These are phyloP conservation scores for Lithophane leautieri DNA, from an alignment of 2,888 invertebrate species.

Conservation along the genomic window DNA sequence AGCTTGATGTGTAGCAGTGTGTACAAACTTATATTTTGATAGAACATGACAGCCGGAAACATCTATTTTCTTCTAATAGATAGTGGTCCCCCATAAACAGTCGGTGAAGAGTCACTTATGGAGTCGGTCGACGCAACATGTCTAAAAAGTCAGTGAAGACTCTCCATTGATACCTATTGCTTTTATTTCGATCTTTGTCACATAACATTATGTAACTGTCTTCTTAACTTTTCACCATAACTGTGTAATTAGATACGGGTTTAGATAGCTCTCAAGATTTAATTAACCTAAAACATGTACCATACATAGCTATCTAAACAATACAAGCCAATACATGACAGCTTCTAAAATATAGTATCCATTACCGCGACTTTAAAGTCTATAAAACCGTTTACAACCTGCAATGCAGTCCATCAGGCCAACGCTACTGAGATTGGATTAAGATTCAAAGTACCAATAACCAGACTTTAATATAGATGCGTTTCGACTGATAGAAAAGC, in stretches of 20 bases:
- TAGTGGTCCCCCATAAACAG: conserved; percentile 15
- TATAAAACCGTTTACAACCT: conserved; percentile 23
- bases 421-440: conserved; percentile 36
- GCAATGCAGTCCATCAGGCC: conserved; percentile 21
- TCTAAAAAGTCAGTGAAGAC: background rate
- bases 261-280: background rate
- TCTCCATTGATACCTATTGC: background rate
- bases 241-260: background rate
- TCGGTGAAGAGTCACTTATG: background rate
- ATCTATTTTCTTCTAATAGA: conserved; percentile 20
- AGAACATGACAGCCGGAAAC: conserved; percentile 31
- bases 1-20: no score
- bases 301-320: background rate
- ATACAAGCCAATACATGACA: background rate
- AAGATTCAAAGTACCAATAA: conserved; percentile 39
- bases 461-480: conserved; percentile 22
- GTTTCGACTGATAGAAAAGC: conserved; percentile 25
- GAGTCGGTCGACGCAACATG: no score
- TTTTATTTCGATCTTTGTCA: background rate
- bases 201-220: background rate
- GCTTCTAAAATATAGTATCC: conserved; percentile 28
- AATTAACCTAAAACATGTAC: background rate
- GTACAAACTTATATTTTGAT: conserved; percentile 14
- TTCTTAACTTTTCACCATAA: background rate
- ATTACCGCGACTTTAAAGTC: conserved; percentile 15